These are phyloP conservation scores for Napeogenes sylphis DNA, from an alignment of 2,888 invertebrate species.

Conservation along the genomic window DNA sequence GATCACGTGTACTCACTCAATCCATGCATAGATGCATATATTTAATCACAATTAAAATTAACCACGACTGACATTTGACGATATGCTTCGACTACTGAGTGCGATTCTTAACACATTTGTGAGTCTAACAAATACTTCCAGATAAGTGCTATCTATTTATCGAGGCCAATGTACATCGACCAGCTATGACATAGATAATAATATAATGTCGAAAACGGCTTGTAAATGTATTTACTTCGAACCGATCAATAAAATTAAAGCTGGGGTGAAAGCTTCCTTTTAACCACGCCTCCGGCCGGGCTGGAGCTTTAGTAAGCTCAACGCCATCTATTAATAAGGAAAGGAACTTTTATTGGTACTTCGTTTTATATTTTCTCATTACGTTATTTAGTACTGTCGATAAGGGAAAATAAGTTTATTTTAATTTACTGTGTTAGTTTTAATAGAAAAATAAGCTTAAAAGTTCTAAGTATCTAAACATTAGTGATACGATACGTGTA, in stretches of 20 bases:
- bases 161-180: constrained; percentile 38
- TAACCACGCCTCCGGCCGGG: constrained; percentile 57
- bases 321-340: constrained; percentile 52
- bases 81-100: constrained; percentile 51
- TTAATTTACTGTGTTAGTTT: constrained; percentile 7
- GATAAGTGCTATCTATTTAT: constrained; percentile 49
- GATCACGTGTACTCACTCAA: constrained; percentile 21
- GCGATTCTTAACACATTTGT: constrained; percentile 45
- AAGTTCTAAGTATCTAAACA: no score
- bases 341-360: constrained; percentile 7
- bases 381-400: constrained; percentile 45
- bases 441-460: no score
- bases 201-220: constrained; percentile 47
- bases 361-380: constrained; percentile 43
- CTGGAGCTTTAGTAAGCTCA: constrained; percentile 41
- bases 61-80: constrained; percentile 48
- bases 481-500: no score
- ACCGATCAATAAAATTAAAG: constrained; percentile 62
- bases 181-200: constrained; percentile 36
- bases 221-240: constrained; percentile 51
- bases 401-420: not conserved
- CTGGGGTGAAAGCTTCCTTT: constrained; percentile 61
- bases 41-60: constrained; percentile 18
- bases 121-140: constrained; percentile 37
- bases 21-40: constrained; percentile 16